Evolutionary conservation across 2,888 invertebrate genomes (phyloP).

Genomic region (Drosophila neotestacea): DNA sequence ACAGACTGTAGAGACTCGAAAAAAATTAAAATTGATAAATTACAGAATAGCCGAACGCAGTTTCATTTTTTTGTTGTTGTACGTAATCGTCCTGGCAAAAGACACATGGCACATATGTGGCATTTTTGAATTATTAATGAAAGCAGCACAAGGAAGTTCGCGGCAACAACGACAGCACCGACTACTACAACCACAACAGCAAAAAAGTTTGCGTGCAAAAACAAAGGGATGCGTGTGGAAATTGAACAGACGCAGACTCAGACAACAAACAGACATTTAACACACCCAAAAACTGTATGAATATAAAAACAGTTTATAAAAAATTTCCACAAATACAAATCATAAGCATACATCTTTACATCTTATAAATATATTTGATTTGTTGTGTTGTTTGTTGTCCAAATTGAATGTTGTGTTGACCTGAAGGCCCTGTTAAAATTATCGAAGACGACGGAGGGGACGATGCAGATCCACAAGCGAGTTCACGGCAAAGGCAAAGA

Average conservation of each 20-base stretch:
- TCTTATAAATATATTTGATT: constrained; percentile 2
- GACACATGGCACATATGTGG: constrained; percentile 68
- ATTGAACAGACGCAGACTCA: constrained; percentile 36
- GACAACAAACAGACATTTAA: constrained; percentile 21
- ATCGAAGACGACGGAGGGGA: constrained; percentile 12
- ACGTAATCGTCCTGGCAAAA: constrained; percentile 33
- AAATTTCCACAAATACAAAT: constrained; percentile 1
- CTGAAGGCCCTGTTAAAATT: constrained; percentile 41
- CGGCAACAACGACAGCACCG: constrained; percentile 38
- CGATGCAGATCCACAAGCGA: constrained; percentile 27
- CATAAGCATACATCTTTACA: constrained; percentile 1
- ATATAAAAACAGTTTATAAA: constrained; percentile 1
- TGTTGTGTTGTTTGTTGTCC: constrained; percentile 17
- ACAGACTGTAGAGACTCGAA: constrained; percentile 15
- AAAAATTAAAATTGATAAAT: constrained; percentile 72
- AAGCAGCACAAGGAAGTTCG: constrained; percentile 69
- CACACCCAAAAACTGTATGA: constrained; percentile 1
- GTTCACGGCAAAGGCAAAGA: constrained; percentile 30
- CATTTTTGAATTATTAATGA: constrained; percentile 83
- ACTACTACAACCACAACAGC: constrained; percentile 16
- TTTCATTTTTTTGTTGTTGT: constrained; percentile 40
- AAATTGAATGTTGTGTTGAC: constrained; percentile 50
- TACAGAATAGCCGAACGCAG: constrained; percentile 76
- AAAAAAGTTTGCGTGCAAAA: constrained; percentile 64
- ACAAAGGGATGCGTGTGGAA: constrained; percentile 69